phyloP scores from a whole-genome alignment of 2,113 vertebrate genomes.

The Pogonocichla stellata region DNA sequence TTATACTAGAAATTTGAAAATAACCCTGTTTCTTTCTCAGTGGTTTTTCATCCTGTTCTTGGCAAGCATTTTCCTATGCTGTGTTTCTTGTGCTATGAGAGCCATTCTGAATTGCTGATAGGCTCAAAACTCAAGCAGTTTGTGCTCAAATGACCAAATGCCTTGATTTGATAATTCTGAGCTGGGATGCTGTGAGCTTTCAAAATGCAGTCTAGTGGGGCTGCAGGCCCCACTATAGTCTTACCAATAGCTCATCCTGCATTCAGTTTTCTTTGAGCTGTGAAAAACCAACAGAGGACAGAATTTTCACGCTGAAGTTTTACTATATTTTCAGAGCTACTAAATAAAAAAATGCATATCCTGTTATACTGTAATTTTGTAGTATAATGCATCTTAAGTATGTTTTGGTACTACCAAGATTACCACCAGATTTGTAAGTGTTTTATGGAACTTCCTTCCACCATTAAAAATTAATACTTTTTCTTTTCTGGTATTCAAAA shows the following conservation, averaged over 20 bases:
- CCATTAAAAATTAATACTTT: background rate
- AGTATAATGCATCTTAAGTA: background rate
- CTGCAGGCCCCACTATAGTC: background rate
- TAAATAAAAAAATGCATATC: background rate
- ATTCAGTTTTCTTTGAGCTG: background rate
- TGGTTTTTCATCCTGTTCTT: conserved; percentile 2
- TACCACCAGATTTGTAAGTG: background rate
- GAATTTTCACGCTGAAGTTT: background rate
- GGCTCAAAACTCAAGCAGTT: background rate
- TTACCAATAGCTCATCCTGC: background rate
- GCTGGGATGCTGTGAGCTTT: background rate
- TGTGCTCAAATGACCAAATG: background rate
- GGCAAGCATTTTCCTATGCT: background rate
- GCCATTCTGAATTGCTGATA: background rate
- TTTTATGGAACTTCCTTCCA: background rate
- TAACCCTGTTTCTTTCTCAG: background rate
- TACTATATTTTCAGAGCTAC: background rate
- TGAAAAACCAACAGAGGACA: background rate
- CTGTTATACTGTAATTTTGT: background rate
- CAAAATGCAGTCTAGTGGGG: background rate
- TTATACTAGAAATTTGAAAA: background rate
- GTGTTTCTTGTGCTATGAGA: background rate
- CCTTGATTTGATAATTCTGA: background rate
- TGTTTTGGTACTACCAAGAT: background rate
- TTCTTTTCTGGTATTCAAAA: background rate